These are phyloP conservation scores for Tachycineta bicolor DNA, from an alignment of 2,113 vertebrate genomes.

Conservation along the genomic window DNA sequence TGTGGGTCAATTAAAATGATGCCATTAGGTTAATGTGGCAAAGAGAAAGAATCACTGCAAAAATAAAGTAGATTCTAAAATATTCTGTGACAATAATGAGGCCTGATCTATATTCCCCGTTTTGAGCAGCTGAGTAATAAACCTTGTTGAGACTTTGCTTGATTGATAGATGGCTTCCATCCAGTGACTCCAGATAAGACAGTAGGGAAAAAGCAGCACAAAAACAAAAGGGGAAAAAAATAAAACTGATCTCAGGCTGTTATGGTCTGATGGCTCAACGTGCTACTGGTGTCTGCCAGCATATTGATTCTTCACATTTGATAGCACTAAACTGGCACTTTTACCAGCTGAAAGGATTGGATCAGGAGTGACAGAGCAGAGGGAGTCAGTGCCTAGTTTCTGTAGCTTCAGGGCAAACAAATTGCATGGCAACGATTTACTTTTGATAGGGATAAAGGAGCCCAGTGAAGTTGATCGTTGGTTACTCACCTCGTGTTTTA, in stretches of 20 bases:
- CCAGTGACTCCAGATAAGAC: conserved; percentile 60
- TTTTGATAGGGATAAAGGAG: conserved; percentile 48
- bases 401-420: conserved; percentile 42
- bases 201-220: conserved; percentile 29
- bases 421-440: conserved; percentile 4
- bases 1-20: conserved; percentile 8
- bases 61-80: conserved; percentile 19
- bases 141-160: conserved; percentile 53
- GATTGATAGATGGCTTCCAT: conserved; percentile 65
- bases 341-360: conserved; percentile 6
- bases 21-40: conserved; percentile 25
- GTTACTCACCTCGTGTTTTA: background rate
- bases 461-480: background rate
- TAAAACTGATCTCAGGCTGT: conserved; percentile 42
- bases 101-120: conserved; percentile 38
- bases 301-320: conserved; percentile 65
- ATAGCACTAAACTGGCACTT: conserved; percentile 48
- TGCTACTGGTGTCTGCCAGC: conserved; percentile 59
- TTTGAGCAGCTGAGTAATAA: conserved; percentile 53
- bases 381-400: background rate
- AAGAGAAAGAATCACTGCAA: background rate
- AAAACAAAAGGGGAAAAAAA: conserved; percentile 31
- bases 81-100: background rate
- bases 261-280: conserved; percentile 57
- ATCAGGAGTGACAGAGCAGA: conserved; percentile 39